Conservation (phyloP, 2,888 invertebrate genomes). For the Rhorus exstirpatorius region DNA sequence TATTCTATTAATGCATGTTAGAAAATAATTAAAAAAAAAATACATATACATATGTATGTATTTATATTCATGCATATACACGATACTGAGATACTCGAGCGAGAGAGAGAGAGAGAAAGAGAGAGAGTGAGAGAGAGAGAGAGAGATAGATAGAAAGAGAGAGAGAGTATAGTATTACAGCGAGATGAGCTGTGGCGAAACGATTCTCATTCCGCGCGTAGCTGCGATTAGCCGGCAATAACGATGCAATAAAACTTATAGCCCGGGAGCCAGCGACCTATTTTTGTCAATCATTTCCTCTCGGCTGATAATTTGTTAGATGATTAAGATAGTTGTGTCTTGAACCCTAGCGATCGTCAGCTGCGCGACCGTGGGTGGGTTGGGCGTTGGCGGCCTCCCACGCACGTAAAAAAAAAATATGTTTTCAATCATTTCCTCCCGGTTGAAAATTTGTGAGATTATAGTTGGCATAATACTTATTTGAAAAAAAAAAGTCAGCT, state of each 20-base stretch:
- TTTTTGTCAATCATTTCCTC: no score
- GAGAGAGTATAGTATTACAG: constrained; percentile 51
- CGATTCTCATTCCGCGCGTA: constrained; percentile 77
- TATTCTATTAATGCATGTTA: constrained; percentile 51
- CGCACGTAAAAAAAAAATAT: no score
- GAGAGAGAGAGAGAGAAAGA: neutral
- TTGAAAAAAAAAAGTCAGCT: no score
- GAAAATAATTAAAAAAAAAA: constrained; percentile 22
- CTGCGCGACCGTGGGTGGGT: no score
- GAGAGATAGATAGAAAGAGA: constrained; percentile 14
- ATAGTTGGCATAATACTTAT: no score
- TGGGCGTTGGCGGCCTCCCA: no score
- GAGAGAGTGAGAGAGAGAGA: constrained; percentile 15
- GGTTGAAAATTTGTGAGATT: no score
- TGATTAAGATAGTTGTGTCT: no score
- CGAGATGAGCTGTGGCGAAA: constrained; percentile 65
- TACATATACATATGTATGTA: neutral
- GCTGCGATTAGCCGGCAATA: constrained; percentile 80
- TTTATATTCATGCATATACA: constrained; percentile 4
- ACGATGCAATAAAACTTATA: constrained; percentile 79
- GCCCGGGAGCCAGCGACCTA: no score
- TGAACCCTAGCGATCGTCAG: no score
- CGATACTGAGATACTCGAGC: neutral
- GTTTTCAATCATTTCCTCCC: no score
- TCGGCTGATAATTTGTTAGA: no score